Evolutionary conservation across 2,888 invertebrate species (phyloP).

Genomic region (Thymelicus sylvestris): DNA sequence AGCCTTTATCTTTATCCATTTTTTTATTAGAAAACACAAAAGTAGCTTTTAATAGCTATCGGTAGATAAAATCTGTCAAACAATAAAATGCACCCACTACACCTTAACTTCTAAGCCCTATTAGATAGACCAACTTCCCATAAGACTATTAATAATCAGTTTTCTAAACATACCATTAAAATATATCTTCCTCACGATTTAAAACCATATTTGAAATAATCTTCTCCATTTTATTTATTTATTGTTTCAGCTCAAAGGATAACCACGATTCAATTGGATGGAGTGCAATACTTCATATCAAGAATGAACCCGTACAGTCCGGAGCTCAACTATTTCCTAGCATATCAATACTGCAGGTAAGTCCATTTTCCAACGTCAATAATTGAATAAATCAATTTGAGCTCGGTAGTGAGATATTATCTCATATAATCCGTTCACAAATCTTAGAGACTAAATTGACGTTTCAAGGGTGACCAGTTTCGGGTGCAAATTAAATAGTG

Average conservation of each 20-base stretch:
- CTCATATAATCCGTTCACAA: too few relatives aligned
- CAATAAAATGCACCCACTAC: too few relatives aligned
- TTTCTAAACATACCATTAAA: neutral
- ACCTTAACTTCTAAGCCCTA: neutral
- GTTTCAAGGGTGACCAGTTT: too few relatives aligned
- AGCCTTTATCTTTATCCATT: too few relatives aligned
- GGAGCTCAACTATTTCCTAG: constrained; percentile 93
- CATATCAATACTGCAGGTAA: constrained; percentile 93
- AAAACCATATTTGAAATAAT: constrained; percentile 12
- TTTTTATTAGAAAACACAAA: too few relatives aligned
- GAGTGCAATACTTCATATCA: constrained; percentile 93
- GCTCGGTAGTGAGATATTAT: constrained; percentile 34
- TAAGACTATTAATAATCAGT: neutral
- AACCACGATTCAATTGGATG: constrained; percentile 93
- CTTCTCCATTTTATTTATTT: constrained; percentile 36
- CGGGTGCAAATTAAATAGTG: too few relatives aligned
- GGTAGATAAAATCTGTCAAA: neutral
- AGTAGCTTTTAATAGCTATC: neutral
- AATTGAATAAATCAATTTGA: constrained; percentile 38
- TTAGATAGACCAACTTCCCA: neutral
- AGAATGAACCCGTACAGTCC: constrained; percentile 95
- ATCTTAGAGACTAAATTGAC: too few relatives aligned
- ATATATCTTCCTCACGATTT: constrained; percentile 23
- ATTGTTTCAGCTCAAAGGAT: constrained; percentile 91
- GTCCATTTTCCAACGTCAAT: constrained; percentile 44